These are phyloP conservation scores for Leptopilina boulardi DNA, from an alignment of 1,140 invertebrate species.

Conservation along the genomic window DNA sequence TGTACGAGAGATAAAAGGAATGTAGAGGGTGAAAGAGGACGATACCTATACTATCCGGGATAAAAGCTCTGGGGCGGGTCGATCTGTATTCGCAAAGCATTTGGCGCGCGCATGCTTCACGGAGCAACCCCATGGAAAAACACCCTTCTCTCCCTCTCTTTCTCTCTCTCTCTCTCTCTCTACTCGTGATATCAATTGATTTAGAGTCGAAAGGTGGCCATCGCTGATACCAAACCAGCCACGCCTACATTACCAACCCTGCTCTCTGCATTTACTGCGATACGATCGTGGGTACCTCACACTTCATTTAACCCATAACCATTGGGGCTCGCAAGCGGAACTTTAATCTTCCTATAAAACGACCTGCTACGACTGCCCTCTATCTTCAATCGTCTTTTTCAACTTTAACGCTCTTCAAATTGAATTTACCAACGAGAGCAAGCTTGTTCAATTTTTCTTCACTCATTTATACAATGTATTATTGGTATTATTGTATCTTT, in stretches of 20 bases:
- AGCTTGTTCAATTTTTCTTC: background rate
- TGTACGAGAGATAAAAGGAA: constrained; percentile 30
- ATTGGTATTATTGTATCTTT: no score
- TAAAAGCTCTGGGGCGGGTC: constrained; percentile 68
- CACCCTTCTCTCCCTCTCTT: constrained; percentile 49
- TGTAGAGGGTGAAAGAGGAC: constrained; percentile 40
- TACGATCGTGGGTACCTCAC: constrained; percentile 54
- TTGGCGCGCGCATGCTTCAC: constrained; percentile 70
- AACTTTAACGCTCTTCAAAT: constrained; percentile 20
- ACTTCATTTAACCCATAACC: constrained; percentile 60
- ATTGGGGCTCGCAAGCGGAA: constrained; percentile 51
- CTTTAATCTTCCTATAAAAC: constrained; percentile 58
- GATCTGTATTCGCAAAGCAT: constrained; percentile 63
- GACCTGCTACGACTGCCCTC: constrained; percentile 44
- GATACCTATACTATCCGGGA: constrained; percentile 41
- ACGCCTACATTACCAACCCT: constrained; percentile 67
- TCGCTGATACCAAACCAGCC: constrained; percentile 73
- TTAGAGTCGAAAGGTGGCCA: constrained; percentile 75
- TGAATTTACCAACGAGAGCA: constrained; percentile 6
- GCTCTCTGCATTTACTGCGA: constrained; percentile 45
- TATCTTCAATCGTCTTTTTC: constrained; percentile 50
- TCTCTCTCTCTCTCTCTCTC: no score
- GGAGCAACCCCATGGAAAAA: constrained; percentile 58
- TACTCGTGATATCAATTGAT: constrained; percentile 74
- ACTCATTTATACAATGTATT: no score